Percentiles rank a stretch among this genome's conserved stretches.
phyloP scores from a whole-genome alignment of 2,888 invertebrate genomes.

The Anticlea derivata region DNA sequence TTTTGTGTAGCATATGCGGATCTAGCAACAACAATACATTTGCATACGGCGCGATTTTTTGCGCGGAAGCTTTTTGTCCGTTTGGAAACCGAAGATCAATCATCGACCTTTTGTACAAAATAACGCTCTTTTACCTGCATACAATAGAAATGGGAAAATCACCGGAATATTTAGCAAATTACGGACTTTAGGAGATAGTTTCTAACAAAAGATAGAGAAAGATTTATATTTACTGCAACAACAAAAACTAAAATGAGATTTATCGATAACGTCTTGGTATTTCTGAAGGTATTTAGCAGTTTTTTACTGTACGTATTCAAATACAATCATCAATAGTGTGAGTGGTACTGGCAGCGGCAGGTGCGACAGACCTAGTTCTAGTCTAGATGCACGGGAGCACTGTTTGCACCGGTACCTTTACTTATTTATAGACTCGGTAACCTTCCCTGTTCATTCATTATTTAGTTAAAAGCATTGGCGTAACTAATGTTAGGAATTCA shows the following conservation, averaged over 20 bases:
- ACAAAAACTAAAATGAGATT: neutral
- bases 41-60: conserved; percentile 51
- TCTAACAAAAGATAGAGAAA: conserved; percentile 2
- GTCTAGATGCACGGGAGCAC: conserved; percentile 6
- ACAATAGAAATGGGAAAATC: conserved; percentile 22
- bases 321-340: neutral
- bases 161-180: conserved; percentile 21
- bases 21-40: conserved; percentile 41
- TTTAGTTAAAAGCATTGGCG: neutral
- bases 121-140: conserved; percentile 43
- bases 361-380: neutral
- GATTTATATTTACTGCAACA: conserved; percentile 5
- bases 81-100: conserved; percentile 42
- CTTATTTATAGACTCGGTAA: neutral
- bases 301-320: neutral
- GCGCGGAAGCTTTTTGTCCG: conserved; percentile 46
- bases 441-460: conserved; percentile 16
- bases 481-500: no score
- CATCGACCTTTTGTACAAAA: conserved; percentile 38
- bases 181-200: conserved; percentile 1
- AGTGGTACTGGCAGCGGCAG: neutral
- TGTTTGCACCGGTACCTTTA: conserved; percentile 12
- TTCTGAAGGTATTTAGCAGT: neutral
- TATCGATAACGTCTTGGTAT: no score
- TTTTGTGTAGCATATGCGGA: neutral